Base-by-base conservation (phyloP, 2,888 invertebrate genomes). In the Eilema griseolum region DNA sequence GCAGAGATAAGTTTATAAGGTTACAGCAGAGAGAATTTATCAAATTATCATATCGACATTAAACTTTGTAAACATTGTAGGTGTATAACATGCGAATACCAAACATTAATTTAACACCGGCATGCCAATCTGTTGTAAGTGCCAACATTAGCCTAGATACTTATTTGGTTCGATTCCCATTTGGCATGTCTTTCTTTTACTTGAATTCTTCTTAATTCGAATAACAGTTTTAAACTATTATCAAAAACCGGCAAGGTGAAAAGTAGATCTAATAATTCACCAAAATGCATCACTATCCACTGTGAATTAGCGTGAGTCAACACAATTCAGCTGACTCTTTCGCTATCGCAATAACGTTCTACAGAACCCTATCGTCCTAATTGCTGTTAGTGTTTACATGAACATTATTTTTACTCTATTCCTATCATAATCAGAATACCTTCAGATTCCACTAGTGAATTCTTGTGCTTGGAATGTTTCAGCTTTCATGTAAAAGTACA, bases 341-440 rank as follows among this genome's bases (percentile, higher is more conserved):
- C 84, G 84, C 86, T 87, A 83, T 86, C 89, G 87, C 86, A 84
- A 80, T 80, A 78, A 75, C 82, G 79, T 76, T 56, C 64, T 57
- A 60, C 66, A 62, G 59, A 68, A 66, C 61, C 70, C 69, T 75
- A 61, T 78, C 1, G 33, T 37, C 12, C 33, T 37, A 12, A 37
- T 37, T 69, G 73, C 73, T 66, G 76, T 67, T 72, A 73, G 71
- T 79, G 81, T 82, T 84, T 86, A 88, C 86, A 88, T 88, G 86
- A 85, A 81, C 77, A 74, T 83, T 86, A 16, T 62, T 84, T 83
- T 85, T 84, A 83, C 80, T 77, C 77, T 82, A 31, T 20, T 46
- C 41, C 41, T 33, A 41, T 14, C 59, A 64, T 61, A 64, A 71
- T n/a, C 24, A 56, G 67, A 68, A 68, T 71, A 56, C 41, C 61